Evolutionary conservation across 2,797 vertebrate species (phyloP), one percentile per base, ranked within the genome.

Genomic region (Columba guinea): DNA sequence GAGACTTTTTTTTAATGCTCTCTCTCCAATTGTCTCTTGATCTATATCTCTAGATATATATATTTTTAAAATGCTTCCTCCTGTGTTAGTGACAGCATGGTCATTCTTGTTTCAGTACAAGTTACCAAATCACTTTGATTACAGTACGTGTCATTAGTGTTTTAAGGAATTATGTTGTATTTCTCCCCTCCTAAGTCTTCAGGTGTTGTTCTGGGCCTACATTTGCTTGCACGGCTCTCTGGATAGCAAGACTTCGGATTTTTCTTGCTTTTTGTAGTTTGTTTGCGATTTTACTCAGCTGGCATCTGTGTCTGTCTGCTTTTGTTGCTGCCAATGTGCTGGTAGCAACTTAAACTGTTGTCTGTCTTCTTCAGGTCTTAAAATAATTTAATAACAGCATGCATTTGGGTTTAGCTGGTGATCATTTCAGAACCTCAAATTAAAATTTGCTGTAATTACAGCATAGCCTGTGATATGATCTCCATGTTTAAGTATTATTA

Each of bases 121-220:
- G n/a, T 79, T 95, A 59, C n/a, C n/a, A 62, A 78, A 59, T 63
- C 18, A 11, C 41, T 78, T 69, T 49, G 51, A 32, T 76, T 65
- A 23, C 26, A 3, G 1, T 41, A 48, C 0, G 0, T 34, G 14
- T 53, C 19, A 11, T 44, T 88, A 59, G 13, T 28, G 8, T 55
- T 80, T 78, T 49, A 91, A 75, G 15, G 46, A 65, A 39, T 53
- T 56, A 6, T 4, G 17, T 48, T 64, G 13, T 52, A 21, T 93
- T 77, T 84, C 37, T 74, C 13, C 11, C 10, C 13, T 70, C 16
- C 4, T 37, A 46, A n/a, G 13, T 48, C 41, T 75, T 84, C 41
- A 44, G 3, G 17, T 71, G 11, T 52, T 79, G 46, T 81, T 88
- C 46, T 71, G 39, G 49, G 49, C 60, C 28, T n/a, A 3, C 0